Base-by-base conservation (phyloP, 2,797 vertebrate genomes). In the Sebastes nivosus region DNA sequence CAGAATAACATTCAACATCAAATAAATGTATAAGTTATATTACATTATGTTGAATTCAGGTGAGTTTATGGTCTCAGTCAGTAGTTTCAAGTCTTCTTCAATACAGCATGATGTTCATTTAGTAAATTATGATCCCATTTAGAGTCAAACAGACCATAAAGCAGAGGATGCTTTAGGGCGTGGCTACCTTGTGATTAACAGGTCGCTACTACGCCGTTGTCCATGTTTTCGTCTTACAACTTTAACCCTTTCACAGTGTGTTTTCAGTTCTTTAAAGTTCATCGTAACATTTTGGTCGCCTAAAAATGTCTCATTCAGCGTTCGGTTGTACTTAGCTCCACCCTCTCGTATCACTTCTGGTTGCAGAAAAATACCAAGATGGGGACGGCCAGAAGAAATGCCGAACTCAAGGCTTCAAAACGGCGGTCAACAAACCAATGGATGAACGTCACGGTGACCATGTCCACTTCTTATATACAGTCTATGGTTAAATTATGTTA, bases 191-290 rank as follows among this genome's bases (percentile, higher is more conserved):
- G 4, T 6, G 54, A 55, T 55, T 55, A 0, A 24, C 22, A 55
- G 22, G 11, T 24, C 22, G 10, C 54, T 55, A 24, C 54, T 0
- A 24, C 0, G 3, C 0, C 18, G 18, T 50, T 0, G 20, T 52
- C 20, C 50, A 52, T 52, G 18, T 20, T 52, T 20, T 52, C 8
- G 18, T 10, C 50, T 52, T n/a, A n/a, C 18, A 52, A 20, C 50
- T 52, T 10, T n/a, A 50, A 52, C 50, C 42, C 42, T 46, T 3
- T 46, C 42, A 42, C 2, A 46, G 42, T 46, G 5, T 42, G 42
- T 46, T 46, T 46, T 46, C 42, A 50, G 0, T 25, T 60, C 59
- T 20, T 32, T 1, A 59, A 60, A 5, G 58, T 1, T 30, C 2
- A 59, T 59, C 8, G 4, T 16, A 29, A 59, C 25, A 18, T 50